Evolutionary conservation across 1,140 invertebrate genomes (phyloP).

Genomic region (Drosophila subpulchrella): DNA sequence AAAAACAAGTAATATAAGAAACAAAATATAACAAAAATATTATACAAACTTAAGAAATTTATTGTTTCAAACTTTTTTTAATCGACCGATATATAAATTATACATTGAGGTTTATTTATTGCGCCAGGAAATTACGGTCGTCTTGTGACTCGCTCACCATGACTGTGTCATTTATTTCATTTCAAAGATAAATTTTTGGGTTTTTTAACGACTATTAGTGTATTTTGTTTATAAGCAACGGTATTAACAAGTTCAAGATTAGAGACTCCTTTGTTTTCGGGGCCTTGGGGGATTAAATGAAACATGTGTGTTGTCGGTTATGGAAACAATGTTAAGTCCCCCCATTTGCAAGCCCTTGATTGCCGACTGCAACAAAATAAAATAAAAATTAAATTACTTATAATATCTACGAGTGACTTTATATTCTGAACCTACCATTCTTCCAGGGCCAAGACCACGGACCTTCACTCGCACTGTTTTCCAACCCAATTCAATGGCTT

Average conservation of each 20-base stretch:
- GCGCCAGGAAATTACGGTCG: not conserved
- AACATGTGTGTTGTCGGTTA: conserved; percentile 94
- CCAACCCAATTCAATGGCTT: conserved; percentile 89
- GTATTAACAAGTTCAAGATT: conserved; percentile 66
- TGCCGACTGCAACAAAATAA: conserved; percentile 88
- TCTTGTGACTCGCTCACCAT: conserved; percentile 1
- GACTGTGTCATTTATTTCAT: conserved; percentile 2
- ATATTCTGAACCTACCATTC: conserved; percentile 88
- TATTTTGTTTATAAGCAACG: conserved; percentile 15
- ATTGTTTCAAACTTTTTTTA: not conserved
- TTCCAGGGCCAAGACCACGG: conserved; percentile 93
- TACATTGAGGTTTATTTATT: not conserved
- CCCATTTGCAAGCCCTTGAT: conserved; percentile 96
- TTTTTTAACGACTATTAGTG: conserved; percentile 6
- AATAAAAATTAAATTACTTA: not conserved
- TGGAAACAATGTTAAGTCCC: conserved; percentile 94
- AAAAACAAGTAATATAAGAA: conserved; percentile 15
- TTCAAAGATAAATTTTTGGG: conserved; percentile 16
- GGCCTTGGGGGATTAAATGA: conserved; percentile 91
- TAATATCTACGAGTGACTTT: not conserved
- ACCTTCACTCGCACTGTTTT: conserved; percentile 91
- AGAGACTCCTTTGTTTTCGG: conserved; percentile 90
- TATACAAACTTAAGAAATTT: not conserved
- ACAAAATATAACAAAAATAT: conserved; percentile 17
- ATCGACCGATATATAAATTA: too few species aligned